phyloP scores from a whole-genome alignment of 2,797 vertebrate genomes.

The Sebastes hubbsi region DNA sequence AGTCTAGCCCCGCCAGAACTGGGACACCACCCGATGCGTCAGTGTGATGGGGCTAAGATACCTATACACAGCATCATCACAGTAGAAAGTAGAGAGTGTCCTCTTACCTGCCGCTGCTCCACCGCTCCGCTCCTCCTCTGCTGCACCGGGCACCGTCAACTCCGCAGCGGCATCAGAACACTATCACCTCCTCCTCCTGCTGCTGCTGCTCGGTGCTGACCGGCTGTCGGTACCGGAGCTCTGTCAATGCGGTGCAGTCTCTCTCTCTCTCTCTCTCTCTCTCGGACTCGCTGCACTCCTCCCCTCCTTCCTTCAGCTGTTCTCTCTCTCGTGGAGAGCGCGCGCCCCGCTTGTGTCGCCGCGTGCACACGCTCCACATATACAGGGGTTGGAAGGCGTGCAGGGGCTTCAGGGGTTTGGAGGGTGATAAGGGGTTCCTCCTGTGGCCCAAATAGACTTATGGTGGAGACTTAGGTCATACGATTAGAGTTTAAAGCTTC shows the following conservation, averaged over 20 bases:
- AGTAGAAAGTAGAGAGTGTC: not conserved
- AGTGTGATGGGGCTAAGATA: not conserved
- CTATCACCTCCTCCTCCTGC: conserved; percentile 1
- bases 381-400: not conserved
- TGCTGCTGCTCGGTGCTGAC: not conserved
- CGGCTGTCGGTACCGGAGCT: conserved; percentile 18
- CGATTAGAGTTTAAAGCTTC: not conserved
- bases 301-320: not conserved
- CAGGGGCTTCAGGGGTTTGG: rapidly evolving
- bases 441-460: not conserved
- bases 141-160: conserved; percentile 51
- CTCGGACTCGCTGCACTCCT: conserved; percentile 1
- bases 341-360: not conserved
- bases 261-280: conserved; percentile 12
- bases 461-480: not conserved
- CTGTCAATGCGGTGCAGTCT: conserved; percentile 40
- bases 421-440: no score
- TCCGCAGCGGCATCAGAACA: conserved; percentile 46
- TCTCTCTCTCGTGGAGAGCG: not conserved
- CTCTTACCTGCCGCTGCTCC: conserved; percentile 71
- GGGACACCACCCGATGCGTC: conserved; percentile 64
- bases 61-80: not conserved
- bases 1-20: conserved; percentile 7
- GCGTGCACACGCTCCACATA: conserved; percentile 33
- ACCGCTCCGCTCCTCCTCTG: conserved; percentile 28